phyloP scores from a whole-genome alignment of 1,140 invertebrate genomes.

The Pachypeltis micranthus region DNA sequence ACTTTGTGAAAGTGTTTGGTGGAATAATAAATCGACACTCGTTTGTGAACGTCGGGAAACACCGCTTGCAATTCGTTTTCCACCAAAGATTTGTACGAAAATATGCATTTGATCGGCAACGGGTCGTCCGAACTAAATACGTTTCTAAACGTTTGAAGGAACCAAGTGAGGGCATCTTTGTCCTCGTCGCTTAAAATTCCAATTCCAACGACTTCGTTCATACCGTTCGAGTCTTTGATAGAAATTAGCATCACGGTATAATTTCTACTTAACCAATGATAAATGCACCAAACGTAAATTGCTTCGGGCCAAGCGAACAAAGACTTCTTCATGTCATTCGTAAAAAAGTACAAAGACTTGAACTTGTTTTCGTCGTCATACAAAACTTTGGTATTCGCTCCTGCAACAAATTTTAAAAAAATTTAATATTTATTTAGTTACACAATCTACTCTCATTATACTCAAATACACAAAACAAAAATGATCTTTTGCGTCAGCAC shows the following conservation, averaged over 20 bases:
- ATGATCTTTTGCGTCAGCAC: no score
- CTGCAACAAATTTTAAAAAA: background rate
- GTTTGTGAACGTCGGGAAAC: conserved; percentile 2
- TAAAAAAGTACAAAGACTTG: background rate
- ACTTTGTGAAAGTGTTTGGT: background rate
- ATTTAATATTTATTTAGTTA: background rate
- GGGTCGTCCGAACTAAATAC: background rate
- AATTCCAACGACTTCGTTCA: background rate
- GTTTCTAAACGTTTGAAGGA: background rate
- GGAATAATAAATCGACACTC: background rate
- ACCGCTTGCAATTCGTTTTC: conserved; percentile 1
- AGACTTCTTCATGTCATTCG: conserved; percentile 7
- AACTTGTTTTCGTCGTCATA: conserved; percentile 1
- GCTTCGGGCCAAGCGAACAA: conserved; percentile 6
- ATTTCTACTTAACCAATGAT: conserved; percentile 4
- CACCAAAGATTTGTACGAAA: background rate
- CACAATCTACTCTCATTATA: background rate
- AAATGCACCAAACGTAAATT: background rate
- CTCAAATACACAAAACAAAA: no score
- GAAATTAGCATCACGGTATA: background rate
- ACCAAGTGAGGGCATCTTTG: conserved; percentile 1
- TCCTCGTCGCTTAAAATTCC: conserved; percentile 2
- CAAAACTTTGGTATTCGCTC: background rate
- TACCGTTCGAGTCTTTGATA: conserved; percentile 2
- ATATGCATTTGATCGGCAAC: background rate